These are phyloP conservation scores for Anthonomus grandis DNA, from an alignment of 1,140 invertebrate species.

Conservation along the genomic window DNA sequence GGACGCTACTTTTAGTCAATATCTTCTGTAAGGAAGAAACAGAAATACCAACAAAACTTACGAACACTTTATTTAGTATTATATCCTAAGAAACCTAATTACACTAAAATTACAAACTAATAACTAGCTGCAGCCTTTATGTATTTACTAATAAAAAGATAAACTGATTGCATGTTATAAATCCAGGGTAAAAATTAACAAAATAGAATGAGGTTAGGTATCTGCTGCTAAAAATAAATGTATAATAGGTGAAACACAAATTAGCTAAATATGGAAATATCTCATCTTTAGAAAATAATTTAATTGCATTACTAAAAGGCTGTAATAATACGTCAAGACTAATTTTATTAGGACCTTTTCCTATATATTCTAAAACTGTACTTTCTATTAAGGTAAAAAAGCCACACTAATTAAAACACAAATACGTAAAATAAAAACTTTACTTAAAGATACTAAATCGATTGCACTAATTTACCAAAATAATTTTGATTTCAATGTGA, in stretches of 20 bases:
- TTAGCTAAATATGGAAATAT: constrained; percentile 52
- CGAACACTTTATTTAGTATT: no score
- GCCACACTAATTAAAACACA: constrained; percentile 57
- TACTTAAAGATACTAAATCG: constrained; percentile 59
- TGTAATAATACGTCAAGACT: constrained; percentile 59
- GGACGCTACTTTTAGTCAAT: no score
- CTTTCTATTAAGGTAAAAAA: constrained; percentile 67
- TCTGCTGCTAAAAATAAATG: constrained; percentile 55
- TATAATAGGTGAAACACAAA: constrained; percentile 55
- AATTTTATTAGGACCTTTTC: constrained; percentile 67
- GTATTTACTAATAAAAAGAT: no score
- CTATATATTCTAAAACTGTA: constrained; percentile 64
- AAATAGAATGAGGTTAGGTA: no score
- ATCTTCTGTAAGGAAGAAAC: no score
- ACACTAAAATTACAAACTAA: no score
- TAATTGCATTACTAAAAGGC: constrained; percentile 65
- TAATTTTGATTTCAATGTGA: no score
- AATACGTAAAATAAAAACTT: constrained; percentile 15
- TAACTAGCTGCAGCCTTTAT: no score
- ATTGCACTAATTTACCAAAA: constrained; percentile 61
- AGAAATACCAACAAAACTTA: no score
- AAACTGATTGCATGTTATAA: no score
- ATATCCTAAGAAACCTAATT: no score
- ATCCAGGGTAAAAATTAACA: no score
- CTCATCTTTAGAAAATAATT: constrained; percentile 61